A percentile compares a stretch with the other conserved stretches of the same genome.
Conservation (phyloP, 2,888 invertebrate species). For the Tenthredo livida region DNA sequence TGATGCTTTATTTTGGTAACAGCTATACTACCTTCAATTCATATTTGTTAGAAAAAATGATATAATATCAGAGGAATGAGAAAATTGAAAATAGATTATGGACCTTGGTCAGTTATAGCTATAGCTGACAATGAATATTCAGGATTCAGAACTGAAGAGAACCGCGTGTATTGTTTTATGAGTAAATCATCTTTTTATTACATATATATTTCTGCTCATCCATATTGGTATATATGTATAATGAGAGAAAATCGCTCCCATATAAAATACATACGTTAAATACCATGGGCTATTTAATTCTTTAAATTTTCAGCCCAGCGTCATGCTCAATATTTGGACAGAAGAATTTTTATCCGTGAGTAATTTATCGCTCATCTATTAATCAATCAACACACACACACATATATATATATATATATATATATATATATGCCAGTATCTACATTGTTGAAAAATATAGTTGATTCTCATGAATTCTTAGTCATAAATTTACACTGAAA, state of each 20-base stretch:
- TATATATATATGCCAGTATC: background rate
- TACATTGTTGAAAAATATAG: conserved; percentile 47
- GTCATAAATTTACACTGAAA: background rate
- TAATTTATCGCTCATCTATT: conserved; percentile 57
- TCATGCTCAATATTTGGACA: conserved; percentile 92
- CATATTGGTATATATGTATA: background rate
- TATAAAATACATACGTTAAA: background rate
- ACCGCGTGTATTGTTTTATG: background rate
- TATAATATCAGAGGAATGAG: background rate
- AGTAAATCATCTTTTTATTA: background rate
- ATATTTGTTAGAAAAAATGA: background rate
- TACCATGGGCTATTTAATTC: conserved; percentile 11
- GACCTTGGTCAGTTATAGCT: conserved; percentile 10
- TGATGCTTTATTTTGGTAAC: background rate
- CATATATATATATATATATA: no score
- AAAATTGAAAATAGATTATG: conserved; percentile 15
- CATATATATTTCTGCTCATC: background rate
- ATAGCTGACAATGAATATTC: background rate
- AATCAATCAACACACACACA: background rate
- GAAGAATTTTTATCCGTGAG: conserved; percentile 87
- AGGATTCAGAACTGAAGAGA: background rate
- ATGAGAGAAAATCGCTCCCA: background rate
- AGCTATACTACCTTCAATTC: background rate
- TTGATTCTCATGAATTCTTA: background rate
- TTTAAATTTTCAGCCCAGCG: conserved; percentile 84